phyloP scores from a whole-genome alignment of 2,797 vertebrate species.

The Smutsia gigantea region DNA sequence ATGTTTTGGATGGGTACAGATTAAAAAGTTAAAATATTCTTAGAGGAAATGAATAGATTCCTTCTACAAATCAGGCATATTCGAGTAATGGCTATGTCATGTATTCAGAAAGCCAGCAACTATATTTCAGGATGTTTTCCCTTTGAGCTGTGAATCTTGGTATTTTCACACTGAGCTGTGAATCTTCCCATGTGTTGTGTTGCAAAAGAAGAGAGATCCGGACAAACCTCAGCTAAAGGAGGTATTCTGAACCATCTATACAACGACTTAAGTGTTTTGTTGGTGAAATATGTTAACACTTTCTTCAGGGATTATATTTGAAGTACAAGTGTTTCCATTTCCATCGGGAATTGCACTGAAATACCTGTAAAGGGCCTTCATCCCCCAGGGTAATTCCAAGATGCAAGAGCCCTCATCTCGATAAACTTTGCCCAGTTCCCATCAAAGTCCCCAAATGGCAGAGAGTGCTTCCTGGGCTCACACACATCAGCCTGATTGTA shows the following conservation, averaged over 20 bases:
- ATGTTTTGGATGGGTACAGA: not conserved
- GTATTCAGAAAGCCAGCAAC: not conserved
- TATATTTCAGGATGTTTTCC: not conserved
- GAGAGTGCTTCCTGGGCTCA: not conserved
- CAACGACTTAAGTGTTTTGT: not conserved
- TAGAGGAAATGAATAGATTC: not conserved
- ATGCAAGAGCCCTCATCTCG: no score
- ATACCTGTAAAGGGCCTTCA: not conserved
- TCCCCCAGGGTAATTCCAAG: not conserved
- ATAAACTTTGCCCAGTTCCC: not conserved
- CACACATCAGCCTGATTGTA: fast-evolving
- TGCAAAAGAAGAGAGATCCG: not conserved
- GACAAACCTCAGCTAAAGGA: not conserved
- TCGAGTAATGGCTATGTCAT: not conserved
- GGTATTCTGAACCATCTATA: not conserved
- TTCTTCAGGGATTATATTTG: not conserved
- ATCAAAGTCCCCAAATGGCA: not conserved
- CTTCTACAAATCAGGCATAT: not conserved
- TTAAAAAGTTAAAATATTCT: not conserved
- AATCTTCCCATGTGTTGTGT: not conserved
- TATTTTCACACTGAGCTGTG: not conserved
- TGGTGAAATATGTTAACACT: not conserved
- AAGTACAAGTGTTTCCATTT: not conserved
- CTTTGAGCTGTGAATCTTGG: not conserved
- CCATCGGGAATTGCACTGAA: not conserved